These are phyloP conservation scores for Cantharis rufa DNA, from an alignment of 2,888 invertebrate genomes.

Conservation along the genomic window DNA sequence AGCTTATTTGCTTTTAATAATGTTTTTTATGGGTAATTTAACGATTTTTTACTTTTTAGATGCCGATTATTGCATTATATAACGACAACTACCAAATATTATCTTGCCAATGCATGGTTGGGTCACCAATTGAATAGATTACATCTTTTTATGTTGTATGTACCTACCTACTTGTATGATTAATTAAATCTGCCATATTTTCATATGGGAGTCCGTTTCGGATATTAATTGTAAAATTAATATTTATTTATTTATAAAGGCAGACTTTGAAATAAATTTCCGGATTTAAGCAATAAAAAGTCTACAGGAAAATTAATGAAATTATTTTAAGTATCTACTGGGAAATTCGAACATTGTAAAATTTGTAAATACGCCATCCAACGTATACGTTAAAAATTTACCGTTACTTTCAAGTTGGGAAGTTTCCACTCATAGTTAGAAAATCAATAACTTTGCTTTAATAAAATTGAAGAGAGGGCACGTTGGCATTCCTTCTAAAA, in stretches of 20 bases:
- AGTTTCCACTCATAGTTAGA: slow-evolving; percentile 23
- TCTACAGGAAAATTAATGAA: no score
- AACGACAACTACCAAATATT: not conserved
- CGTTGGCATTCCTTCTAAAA: not conserved
- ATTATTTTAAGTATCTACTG: not conserved
- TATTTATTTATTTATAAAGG: not conserved
- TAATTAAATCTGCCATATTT: no score
- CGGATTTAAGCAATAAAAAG: not conserved
- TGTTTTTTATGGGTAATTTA: no score
- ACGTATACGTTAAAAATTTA: slow-evolving; percentile 22
- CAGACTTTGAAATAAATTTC: not conserved
- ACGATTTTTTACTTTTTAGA: slow-evolving; percentile 38
- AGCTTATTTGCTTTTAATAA: no score
- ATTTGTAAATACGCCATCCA: slow-evolving; percentile 15
- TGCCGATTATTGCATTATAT: slow-evolving; percentile 43
- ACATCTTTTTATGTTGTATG: not conserved
- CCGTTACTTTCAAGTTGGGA: slow-evolving; percentile 6
- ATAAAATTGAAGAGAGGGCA: slow-evolving; percentile 15
- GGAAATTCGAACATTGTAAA: not conserved
- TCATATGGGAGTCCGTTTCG: no score
- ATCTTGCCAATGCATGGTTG: not conserved
- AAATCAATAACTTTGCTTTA: slow-evolving; percentile 22
- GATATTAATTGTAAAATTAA: not conserved
- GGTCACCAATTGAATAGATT: not conserved
- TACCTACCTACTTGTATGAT: no score